phyloP scores from a whole-genome alignment of 2,113 vertebrate species.

The Nipponia nippon region DNA sequence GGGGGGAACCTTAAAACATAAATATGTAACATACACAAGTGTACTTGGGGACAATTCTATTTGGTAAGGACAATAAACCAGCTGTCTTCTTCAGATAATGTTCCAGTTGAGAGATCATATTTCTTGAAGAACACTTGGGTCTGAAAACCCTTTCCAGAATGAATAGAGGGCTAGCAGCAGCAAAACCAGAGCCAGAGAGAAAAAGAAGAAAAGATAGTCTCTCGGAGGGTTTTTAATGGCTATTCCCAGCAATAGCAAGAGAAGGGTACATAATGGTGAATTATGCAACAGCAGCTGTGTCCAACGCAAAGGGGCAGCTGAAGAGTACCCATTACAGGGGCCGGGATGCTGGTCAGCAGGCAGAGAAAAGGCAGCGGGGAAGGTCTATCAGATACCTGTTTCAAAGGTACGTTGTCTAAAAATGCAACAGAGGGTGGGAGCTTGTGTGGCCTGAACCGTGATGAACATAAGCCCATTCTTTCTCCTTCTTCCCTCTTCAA shows the following conservation, averaged over 20 bases:
- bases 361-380: neutral
- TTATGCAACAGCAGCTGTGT: neutral
- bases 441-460: neutral
- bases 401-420: neutral
- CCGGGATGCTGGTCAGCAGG: neutral
- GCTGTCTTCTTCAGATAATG: neutral
- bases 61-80: neutral
- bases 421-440: neutral
- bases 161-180: neutral
- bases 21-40: neutral
- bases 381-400: neutral
- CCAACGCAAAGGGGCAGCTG: neutral
- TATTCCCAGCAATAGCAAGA: neutral
- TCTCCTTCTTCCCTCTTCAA: neutral
- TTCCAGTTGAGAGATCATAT: neutral
- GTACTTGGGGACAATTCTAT: neutral
- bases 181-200: neutral
- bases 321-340: no score
- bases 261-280: neutral
- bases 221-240: fast-evolving
- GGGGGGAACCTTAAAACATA: neutral
- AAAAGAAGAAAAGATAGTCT: neutral
- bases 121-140: neutral
- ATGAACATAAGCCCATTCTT: neutral
- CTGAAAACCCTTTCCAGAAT: neutral